These are phyloP conservation scores for Colinus virginianus DNA, from an alignment of 2,113 vertebrate species.

Conservation along the genomic window DNA sequence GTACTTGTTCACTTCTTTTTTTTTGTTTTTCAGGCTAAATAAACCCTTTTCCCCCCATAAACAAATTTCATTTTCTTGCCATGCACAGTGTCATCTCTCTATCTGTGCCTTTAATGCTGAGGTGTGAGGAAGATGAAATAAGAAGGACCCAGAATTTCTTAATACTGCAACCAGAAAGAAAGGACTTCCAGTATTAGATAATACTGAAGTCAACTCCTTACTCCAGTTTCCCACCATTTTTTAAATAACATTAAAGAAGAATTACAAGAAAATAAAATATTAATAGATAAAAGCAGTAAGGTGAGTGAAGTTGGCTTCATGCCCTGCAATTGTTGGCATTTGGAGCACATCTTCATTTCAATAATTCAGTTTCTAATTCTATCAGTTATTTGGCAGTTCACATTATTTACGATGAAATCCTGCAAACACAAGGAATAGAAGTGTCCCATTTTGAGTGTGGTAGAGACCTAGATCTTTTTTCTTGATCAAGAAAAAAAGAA, in stretches of 20 bases:
- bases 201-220: neutral
- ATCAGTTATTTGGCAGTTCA: neutral
- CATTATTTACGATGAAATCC: neutral
- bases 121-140: neutral
- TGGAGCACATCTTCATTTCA: neutral
- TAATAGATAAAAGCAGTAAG: neutral
- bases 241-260: neutral
- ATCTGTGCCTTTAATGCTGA: neutral
- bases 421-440: neutral
- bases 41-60: neutral
- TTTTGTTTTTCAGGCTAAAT: too few species aligned
- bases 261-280: neutral
- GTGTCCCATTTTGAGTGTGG: neutral
- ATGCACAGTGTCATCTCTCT: neutral
- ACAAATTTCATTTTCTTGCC: neutral
- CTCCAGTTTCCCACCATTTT: neutral
- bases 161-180: neutral
- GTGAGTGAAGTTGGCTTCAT: neutral
- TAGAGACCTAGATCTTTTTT: neutral
- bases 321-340: neutral
- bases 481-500: neutral
- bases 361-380: neutral
- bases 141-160: neutral
- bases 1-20: rapidly evolving
- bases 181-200: neutral